Percentiles rank a stretch among this genome's conserved stretches.
phyloP scores from a whole-genome alignment of 2,888 invertebrate species.

The Limnephilus marmoratus region DNA sequence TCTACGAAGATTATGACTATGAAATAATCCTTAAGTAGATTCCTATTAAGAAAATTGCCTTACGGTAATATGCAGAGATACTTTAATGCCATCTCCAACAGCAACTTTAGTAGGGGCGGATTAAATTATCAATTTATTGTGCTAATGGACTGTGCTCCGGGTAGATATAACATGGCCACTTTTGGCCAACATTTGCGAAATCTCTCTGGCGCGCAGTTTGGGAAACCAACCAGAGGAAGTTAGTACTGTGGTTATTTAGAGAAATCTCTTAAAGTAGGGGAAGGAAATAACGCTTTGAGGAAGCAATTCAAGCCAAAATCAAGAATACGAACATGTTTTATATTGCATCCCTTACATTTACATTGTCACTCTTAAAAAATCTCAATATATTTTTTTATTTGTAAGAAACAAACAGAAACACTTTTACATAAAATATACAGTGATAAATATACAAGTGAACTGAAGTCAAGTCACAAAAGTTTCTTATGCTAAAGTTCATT shows the following conservation, averaged over 20 bases:
- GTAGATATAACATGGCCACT: not conserved
- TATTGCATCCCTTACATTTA: not conserved
- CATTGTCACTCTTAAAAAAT: too few species aligned
- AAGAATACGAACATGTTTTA: not conserved
- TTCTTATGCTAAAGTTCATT: too few species aligned
- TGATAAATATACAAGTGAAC: too few species aligned
- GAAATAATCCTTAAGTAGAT: constrained; percentile 6
- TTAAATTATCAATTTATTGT: constrained; percentile 15
- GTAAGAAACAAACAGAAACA: too few species aligned
- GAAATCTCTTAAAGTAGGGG: not conserved
- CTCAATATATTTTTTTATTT: too few species aligned
- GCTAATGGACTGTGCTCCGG: constrained; percentile 13
- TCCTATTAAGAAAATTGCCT: not conserved
- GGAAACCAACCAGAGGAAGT: not conserved
- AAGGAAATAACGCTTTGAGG: not conserved
- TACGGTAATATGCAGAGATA: not conserved
- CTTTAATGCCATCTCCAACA: not conserved
- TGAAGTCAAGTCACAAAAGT: too few species aligned
- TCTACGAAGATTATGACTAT: not conserved
- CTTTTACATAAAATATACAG: too few species aligned
- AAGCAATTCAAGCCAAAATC: not conserved
- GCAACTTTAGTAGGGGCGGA: constrained; percentile 13
- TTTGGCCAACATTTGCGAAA: not conserved
- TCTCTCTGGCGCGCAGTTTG: not conserved
- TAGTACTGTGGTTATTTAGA: not conserved